Base-by-base conservation (phyloP, 2,113 vertebrate species). In the Callocephalon fimbriatum region DNA sequence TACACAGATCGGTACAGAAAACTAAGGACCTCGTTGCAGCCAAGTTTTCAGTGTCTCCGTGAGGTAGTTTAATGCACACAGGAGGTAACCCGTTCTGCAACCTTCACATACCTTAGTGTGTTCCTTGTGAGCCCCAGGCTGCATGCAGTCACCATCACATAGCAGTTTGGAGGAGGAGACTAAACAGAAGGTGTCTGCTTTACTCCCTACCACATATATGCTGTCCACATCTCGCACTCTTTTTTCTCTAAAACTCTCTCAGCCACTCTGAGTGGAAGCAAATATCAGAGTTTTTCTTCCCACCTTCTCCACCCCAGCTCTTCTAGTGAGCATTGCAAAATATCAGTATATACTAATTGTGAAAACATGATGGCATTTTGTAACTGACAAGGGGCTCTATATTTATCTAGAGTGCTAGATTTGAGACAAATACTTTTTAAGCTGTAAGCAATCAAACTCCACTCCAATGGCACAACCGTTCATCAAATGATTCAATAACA, bases 101-200 rank as follows among this genome's bases (percentile, higher is more conserved):
- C 37, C 11, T 68, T 63, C 44, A 48, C 2, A 3, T 65, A 53
- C 3, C 48, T 68, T 35, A 32, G 25, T 12, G 17, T 44, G 19
- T 7, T 79, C 50, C 45, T 73, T 66, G 6, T 29, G 16, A 65
- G 22, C 37, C 35, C 35, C n/a, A 51, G 62, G 17, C 20, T 31
- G 37, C 35, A 6, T 9, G 44, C 26, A 44, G 12, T 37, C 71
- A 32, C 1, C 6, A 6, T 7, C 0, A 1, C 29, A 75, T 31
- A 71, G 26, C 29, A 48, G 19, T 48, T 32, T 45, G 31, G 25
- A n/a, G 44, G 9, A 86, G 45, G 62, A 38, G 32, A 68, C 21
- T 45, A 37, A 90, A 38, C 9, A 48, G 21, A 44, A 78, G 22
- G 7, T 37, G 13, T 48, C 27, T 88, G n/a, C 37, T 44, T 50